These are phyloP conservation scores for Phrynocephalus vlangalii DNA, from an alignment of 2,797 vertebrate genomes.

Conservation along the genomic window DNA sequence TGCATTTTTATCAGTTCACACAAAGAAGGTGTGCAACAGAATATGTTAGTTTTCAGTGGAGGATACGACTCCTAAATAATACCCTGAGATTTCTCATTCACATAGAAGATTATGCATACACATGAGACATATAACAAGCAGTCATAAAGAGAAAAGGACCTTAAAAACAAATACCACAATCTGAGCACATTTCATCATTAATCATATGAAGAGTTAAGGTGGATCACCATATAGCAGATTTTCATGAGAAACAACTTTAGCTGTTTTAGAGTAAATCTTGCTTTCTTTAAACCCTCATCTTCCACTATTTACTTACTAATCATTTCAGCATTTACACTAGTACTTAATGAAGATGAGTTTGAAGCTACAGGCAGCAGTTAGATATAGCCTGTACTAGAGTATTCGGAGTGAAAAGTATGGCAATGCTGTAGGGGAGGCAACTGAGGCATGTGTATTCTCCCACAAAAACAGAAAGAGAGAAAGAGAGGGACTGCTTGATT, in stretches of 20 bases:
- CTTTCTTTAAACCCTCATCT: too few relatives aligned
- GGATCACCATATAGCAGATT: constrained; percentile 51
- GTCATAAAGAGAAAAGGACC: constrained; percentile 39
- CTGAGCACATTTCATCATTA: constrained; percentile 9
- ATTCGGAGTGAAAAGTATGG: too few relatives aligned
- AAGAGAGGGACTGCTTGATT: neutral
- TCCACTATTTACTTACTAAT: too few relatives aligned
- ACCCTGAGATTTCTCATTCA: constrained; percentile 61
- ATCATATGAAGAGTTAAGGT: constrained; percentile 8
- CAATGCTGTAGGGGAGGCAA: too few relatives aligned
- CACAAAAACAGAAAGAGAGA: too few relatives aligned
- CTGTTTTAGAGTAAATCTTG: constrained; percentile 17
- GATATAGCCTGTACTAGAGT: too few relatives aligned
- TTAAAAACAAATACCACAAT: neutral
- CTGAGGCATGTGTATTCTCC: too few relatives aligned
- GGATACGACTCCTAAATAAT: constrained; percentile 52
- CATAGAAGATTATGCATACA: constrained; percentile 69
- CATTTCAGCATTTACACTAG: neutral
- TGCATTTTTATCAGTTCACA: constrained; percentile 60
- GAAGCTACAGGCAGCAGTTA: neutral
- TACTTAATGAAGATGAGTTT: neutral
- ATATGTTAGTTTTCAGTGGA: constrained; percentile 47
- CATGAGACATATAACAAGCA: constrained; percentile 42
- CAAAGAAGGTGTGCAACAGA: constrained; percentile 64
- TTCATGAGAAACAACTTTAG: neutral